A percentile compares a stretch with the other conserved stretches of the same genome.
These are phyloP conservation scores for Rhopilema esculentum DNA, from an alignment of 30 jellyfish, hydroid and myxozoan species.

Conservation along the genomic window DNA sequence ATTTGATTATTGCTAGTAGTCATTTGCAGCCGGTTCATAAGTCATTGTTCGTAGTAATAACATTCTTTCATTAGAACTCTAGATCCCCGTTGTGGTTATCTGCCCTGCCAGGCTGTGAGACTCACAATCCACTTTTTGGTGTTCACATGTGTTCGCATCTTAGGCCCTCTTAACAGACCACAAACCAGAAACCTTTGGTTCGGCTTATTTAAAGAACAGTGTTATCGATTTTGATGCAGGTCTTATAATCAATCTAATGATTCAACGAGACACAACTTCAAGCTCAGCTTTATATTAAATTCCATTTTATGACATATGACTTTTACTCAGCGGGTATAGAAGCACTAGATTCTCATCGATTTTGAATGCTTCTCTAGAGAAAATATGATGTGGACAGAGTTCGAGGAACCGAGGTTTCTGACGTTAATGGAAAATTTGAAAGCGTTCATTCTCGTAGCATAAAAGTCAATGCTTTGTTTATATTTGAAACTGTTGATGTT, in stretches of 20 bases:
- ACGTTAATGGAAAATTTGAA: too few species aligned
- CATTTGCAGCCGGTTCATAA: neutral
- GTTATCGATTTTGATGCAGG: neutral
- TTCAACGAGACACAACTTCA: neutral
- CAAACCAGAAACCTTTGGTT: slow-evolving; percentile 8
- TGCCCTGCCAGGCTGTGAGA: neutral
- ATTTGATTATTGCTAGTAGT: neutral
- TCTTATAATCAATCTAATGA: neutral
- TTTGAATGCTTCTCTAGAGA: neutral
- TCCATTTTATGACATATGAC: neutral
- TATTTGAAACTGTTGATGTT: too few species aligned
- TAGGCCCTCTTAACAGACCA: slow-evolving; percentile 18
- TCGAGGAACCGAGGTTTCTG: too few species aligned
- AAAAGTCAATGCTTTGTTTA: neutral
- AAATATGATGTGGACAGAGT: too few species aligned
- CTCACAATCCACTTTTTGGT: slow-evolving; percentile 2
- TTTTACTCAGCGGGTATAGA: neutral
- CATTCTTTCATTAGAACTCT: slow-evolving; percentile 5
- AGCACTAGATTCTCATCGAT: neutral
- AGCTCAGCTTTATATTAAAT: neutral
- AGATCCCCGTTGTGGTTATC: neutral
- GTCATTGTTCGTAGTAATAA: neutral
- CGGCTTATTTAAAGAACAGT: slow-evolving; percentile 2
- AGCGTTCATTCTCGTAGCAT: too few species aligned
- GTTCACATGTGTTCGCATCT: slow-evolving; percentile 22